Conservation (phyloP, 2,797 vertebrate genomes). For the Nasua narica region DNA sequence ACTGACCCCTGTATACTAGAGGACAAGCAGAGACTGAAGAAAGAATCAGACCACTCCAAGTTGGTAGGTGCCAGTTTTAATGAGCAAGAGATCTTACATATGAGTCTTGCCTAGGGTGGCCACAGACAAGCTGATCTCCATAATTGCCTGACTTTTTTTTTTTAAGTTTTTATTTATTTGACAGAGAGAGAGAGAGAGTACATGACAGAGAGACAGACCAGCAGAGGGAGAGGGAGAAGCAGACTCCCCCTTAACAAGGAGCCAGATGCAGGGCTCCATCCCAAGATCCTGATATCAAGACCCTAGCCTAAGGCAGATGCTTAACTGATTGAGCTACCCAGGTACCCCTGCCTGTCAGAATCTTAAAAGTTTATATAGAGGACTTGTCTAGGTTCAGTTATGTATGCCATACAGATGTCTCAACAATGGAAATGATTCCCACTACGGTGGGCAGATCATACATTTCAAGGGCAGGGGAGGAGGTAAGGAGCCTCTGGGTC, state of each 20-base stretch:
- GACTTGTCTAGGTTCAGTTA: not conserved
- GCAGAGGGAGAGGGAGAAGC: too few relatives aligned
- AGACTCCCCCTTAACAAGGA: too few relatives aligned
- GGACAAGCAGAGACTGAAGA: not conserved
- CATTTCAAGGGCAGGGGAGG: not conserved
- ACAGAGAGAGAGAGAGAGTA: too few relatives aligned
- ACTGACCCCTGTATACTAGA: not conserved
- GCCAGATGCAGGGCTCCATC: too few relatives aligned
- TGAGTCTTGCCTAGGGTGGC: not conserved
- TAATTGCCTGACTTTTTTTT: not conserved
- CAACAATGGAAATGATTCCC: not conserved
- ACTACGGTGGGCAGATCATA: not conserved
- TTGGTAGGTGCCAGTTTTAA: not conserved
- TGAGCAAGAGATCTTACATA: not conserved
- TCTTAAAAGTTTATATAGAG: not conserved
- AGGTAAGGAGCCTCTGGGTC: not conserved
- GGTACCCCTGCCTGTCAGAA: not conserved
- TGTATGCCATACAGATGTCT: not conserved
- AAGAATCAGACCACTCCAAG: not conserved
- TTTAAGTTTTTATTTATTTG: too few relatives aligned
- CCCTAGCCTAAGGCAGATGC: too few relatives aligned
- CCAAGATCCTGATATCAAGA: too few relatives aligned
- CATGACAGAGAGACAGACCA: too few relatives aligned
- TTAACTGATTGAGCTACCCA: too few relatives aligned
- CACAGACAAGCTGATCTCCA: not conserved